Base-by-base conservation (phyloP, 2,797 vertebrate genomes). In the Micrastur ruficollis region DNA sequence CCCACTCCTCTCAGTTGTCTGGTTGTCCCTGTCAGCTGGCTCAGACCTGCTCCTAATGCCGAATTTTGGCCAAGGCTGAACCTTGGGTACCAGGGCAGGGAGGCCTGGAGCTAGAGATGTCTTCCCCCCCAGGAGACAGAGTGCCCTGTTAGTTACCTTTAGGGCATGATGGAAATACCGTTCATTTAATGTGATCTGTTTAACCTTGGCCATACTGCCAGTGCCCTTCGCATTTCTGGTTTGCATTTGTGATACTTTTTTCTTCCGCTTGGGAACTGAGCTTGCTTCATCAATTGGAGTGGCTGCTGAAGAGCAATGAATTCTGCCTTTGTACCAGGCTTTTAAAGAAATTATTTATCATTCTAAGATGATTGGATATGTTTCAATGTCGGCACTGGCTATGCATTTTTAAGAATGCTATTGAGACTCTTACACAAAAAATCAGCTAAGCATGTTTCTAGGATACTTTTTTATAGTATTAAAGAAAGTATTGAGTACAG, bases 281-380 rank as follows among this genome's bases (percentile, higher is more conserved):
- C 31, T 79, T 25, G 7, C 44, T 89, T 34, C 46, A 27, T 80
- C 74, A 38, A 22, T 11, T 82, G 55, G 27, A 94, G 38, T 31
- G 52, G 86, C 55, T 94, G 20, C 5, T 2, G 36, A 58, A 66
- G 16, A 84, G 73, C 25, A 47, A 53, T 50, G 63, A 53, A 52
- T 89, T 65, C n/a, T 86, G 58, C 46, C 53, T 91, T 87, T 90
- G 25, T 61, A 26, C 3, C 2, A 70, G 55, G 50, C 16, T 93
- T 86, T 81, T 38, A 55, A 72, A 92, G 61, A 80, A 89, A 90
- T 93, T 44, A 87, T 92, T 89, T 86, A 20, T 70, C 36, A 55
- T 89, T 80, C 38, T 55, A 14, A 76, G 71, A 44, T 82, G 56
- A 59, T 74, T 81, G 62, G n/a, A 47, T 89, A 21, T 82, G 52